These are phyloP conservation scores for Xenotilapia caudafasciata DNA, from an alignment of 2,113 vertebrate species.

Conservation along the genomic window DNA sequence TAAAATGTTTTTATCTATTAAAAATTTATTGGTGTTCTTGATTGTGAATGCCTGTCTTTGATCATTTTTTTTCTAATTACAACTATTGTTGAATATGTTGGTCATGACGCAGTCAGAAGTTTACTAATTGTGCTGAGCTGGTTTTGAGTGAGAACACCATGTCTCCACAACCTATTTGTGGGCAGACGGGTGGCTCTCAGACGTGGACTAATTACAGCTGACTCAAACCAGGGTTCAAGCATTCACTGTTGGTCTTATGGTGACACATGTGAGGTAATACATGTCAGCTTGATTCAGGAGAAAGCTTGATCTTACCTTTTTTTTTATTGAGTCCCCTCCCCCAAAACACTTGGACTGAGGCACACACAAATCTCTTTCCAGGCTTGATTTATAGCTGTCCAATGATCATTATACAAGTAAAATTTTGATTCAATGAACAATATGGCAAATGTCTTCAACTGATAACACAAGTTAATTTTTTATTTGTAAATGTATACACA, in stretches of 20 bases:
- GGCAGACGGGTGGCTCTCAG: conserved; percentile 40
- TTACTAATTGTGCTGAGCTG: neutral
- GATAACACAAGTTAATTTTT: neutral
- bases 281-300: conserved; percentile 51
- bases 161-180: conserved; percentile 30
- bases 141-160: neutral
- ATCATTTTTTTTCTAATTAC: neutral
- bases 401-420: neutral
- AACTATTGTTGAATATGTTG: neutral
- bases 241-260: conserved; percentile 45
- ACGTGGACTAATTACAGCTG: conserved; percentile 50
- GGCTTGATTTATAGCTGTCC: neutral
- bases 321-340: neutral
- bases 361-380: neutral
- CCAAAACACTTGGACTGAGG: neutral
- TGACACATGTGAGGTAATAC: conserved; percentile 60
- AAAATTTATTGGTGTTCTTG: neutral
- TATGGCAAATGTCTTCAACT: neutral
- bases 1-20: neutral
- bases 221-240: conserved; percentile 52
- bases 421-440: neutral
- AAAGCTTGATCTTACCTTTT: conserved; percentile 58
- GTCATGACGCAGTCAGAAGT: neutral
- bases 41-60: neutral
- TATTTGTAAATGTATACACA: neutral